Percentiles rank a stretch among this genome's conserved stretches.
Conservation (phyloP, 2,797 vertebrate genomes). For the Potorous gilbertii region DNA sequence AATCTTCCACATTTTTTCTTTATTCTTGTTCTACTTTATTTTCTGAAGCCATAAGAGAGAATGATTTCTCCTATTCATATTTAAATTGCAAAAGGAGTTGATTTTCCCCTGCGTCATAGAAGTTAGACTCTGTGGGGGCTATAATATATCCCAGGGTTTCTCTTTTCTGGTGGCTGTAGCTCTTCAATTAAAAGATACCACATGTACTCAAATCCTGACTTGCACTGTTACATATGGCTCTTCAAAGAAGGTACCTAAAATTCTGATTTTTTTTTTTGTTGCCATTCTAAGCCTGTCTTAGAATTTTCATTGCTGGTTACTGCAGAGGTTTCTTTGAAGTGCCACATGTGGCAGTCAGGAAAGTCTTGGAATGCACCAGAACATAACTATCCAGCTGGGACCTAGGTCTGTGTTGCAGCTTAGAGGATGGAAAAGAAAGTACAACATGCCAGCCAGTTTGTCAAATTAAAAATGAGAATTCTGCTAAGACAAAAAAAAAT, state of each 20-base stretch:
- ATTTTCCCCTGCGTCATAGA: conserved; percentile 47
- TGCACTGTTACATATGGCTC: conserved; percentile 45
- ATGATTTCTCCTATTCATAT: conserved; percentile 17
- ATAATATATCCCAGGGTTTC: conserved; percentile 56
- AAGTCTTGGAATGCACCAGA: conserved; percentile 62
- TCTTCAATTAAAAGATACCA: conserved; percentile 56
- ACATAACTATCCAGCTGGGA: conserved; percentile 51
- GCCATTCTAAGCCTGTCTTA: conserved; percentile 43
- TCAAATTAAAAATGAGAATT: conserved; percentile 42
- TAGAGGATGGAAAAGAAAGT: conserved; percentile 37
- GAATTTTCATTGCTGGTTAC: conserved; percentile 37
- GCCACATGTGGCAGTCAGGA: conserved; percentile 52
- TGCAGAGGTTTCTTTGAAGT: conserved; percentile 66
- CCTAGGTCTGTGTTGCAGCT: conserved; percentile 33
- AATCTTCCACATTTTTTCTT: neutral
- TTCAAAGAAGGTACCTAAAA: conserved; percentile 66
- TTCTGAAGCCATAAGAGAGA: conserved; percentile 26
- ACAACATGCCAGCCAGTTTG: conserved; percentile 58
- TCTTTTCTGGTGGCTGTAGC: conserved; percentile 28
- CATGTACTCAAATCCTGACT: conserved; percentile 45
- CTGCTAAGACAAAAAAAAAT: conserved; percentile 31
- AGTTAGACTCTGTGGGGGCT: conserved; percentile 10
- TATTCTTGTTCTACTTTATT: conserved; percentile 34
- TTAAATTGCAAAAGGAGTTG: conserved; percentile 59
- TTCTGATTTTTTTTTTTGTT: conserved; percentile 1